Percentiles rank a stretch among this genome's conserved stretches.
Conservation (phyloP, 2,888 invertebrate genomes). For the Sisyra terminalis region DNA sequence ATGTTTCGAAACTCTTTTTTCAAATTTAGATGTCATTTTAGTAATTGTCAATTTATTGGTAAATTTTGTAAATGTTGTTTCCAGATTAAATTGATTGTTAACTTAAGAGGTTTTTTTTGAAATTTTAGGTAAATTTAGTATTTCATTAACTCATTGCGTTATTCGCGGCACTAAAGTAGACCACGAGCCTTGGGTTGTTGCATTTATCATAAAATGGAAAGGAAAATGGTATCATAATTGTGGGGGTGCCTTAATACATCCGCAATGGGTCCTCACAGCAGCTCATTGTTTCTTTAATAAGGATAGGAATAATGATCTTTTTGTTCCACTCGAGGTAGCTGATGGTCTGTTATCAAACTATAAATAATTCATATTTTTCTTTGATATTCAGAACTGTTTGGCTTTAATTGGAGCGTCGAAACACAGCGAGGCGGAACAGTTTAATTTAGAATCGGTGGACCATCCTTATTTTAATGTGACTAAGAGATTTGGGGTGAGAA, state of each 20-base stretch:
- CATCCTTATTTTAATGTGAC: not conserved
- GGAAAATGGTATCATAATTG: not conserved
- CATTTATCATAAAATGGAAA: not conserved
- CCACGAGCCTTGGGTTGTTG: not conserved
- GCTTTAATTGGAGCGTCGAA: not conserved
- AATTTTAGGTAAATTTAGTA: too few species aligned
- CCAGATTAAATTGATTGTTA: too few species aligned
- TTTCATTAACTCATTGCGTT: not conserved
- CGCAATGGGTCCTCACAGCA: conserved; percentile 1
- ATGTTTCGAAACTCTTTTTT: too few species aligned
- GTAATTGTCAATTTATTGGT: too few species aligned
- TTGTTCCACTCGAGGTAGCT: not conserved
- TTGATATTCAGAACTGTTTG: not conserved
- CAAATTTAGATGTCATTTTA: too few species aligned
- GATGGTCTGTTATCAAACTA: not conserved
- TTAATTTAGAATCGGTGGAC: not conserved
- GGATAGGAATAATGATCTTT: not conserved
- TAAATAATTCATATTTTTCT: not conserved
- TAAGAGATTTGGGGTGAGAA: not conserved
- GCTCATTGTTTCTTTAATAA: conserved; percentile 1
- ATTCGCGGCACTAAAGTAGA: not conserved
- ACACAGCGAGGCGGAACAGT: not conserved
- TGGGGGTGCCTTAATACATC: not conserved
- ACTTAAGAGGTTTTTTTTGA: too few species aligned
- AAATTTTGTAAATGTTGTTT: too few species aligned